phyloP scores from a whole-genome alignment of 1,140 invertebrate species.

The Pseudachorutes palmiensis region DNA sequence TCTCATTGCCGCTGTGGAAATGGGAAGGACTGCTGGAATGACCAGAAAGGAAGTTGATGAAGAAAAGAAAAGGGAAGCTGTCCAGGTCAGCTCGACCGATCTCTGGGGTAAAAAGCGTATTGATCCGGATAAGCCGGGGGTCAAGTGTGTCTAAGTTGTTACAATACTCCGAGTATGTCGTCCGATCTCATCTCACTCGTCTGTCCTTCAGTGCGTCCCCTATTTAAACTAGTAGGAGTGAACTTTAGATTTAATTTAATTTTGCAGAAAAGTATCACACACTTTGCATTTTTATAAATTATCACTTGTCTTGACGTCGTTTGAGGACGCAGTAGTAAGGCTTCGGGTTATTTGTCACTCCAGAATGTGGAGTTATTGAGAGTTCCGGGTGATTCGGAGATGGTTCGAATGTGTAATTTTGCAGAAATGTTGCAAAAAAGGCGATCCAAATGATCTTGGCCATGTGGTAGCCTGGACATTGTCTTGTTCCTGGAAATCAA shows the following conservation, averaged over 20 bases:
- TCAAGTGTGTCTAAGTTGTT: too few relatives aligned
- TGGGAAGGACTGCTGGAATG: neutral
- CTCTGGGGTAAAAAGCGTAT: too few relatives aligned
- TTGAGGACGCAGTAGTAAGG: neutral
- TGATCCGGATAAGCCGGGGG: too few relatives aligned
- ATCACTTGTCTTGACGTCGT: neutral
- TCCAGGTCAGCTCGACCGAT: too few relatives aligned
- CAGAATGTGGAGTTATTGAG: neutral
- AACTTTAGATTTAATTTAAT: neutral
- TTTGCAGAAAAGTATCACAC: too few relatives aligned
- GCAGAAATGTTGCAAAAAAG: neutral
- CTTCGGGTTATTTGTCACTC: neutral
- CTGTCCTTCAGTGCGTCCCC: too few relatives aligned
- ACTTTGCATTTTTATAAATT: too few relatives aligned
- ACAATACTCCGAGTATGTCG: too few relatives aligned
- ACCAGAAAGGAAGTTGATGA: too few relatives aligned
- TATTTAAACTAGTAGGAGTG: too few relatives aligned
- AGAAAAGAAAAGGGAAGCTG: too few relatives aligned
- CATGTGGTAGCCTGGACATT: constrained; percentile 11
- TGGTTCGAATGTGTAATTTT: constrained; percentile 2
- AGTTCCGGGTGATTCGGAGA: constrained; percentile 4
- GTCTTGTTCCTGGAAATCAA: neutral
- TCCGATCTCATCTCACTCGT: too few relatives aligned
- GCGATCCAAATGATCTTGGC: constrained; percentile 2
- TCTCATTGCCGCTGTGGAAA: neutral